Percentiles rank a stretch among this genome's conserved stretches.
These are phyloP conservation scores for Enteromius thamalakanensis DNA, from an alignment of 2,797 vertebrate genomes.

Conservation along the genomic window DNA sequence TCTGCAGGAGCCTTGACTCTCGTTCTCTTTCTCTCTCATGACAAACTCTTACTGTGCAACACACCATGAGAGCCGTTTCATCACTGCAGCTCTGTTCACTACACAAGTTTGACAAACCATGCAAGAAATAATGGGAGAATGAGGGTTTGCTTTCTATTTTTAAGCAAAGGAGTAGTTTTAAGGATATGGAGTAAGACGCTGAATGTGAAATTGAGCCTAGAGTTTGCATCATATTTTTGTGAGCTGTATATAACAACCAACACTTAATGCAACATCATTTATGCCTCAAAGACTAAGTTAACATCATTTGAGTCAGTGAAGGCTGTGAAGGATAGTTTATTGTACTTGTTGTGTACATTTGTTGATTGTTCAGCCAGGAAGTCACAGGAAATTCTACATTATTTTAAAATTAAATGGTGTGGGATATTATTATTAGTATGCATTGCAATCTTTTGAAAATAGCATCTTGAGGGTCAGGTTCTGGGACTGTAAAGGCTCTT, in stretches of 20 bases:
- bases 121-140: conserved; percentile 1
- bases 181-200: not conserved
- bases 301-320: not conserved
- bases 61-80: not conserved
- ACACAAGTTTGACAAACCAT: not conserved
- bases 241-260: not conserved
- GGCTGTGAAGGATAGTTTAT: not conserved
- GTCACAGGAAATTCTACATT: not conserved
- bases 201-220: too few relatives aligned
- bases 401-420: not conserved
- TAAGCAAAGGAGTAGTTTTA: not conserved
- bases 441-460: not conserved
- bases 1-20: not conserved
- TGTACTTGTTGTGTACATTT: not conserved
- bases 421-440: not conserved
- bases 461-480: not conserved
- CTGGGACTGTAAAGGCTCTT: too few relatives aligned
- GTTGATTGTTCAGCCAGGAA: not conserved
- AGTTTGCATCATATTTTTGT: not conserved
- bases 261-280: not conserved
- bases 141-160: not conserved
- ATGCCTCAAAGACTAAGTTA: not conserved
- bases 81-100: not conserved
- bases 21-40: not conserved
- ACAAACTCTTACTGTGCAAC: conserved; percentile 21